Percentiles rank a stretch among this genome's conserved stretches.
Evolutionary conservation across 2,888 invertebrate genomes (phyloP).

Genomic region (Leptopilina myrica): DNA sequence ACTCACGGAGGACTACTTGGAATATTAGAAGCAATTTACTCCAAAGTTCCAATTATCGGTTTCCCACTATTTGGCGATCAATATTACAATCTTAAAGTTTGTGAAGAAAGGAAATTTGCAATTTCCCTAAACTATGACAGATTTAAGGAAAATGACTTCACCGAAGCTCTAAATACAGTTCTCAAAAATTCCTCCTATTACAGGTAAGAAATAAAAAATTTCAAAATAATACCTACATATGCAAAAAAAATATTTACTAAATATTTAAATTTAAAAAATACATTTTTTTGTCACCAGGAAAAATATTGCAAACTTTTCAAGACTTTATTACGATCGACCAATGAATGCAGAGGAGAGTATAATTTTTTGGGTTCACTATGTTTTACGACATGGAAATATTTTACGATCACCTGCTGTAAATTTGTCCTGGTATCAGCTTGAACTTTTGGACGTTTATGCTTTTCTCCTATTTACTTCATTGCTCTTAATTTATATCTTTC

Average conservation of each 20-base stretch:
- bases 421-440: slow-evolving; percentile 64
- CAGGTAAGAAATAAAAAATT: not conserved
- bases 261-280: too few species aligned
- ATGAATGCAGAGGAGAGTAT: not conserved
- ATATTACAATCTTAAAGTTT: slow-evolving; percentile 46
- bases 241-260: too few species aligned
- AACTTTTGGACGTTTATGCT: slow-evolving; percentile 63
- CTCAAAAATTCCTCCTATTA: slow-evolving; percentile 35
- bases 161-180: slow-evolving; percentile 1
- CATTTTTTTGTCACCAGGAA: not conserved
- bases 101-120: slow-evolving; percentile 49
- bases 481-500: not conserved
- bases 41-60: slow-evolving; percentile 66
- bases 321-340: slow-evolving; percentile 22
- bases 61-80: slow-evolving; percentile 70
- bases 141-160: slow-evolving; percentile 40
- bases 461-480: not conserved
- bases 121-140: slow-evolving; percentile 23
- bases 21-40: slow-evolving; percentile 64
- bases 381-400: slow-evolving; percentile 46
- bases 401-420: slow-evolving; percentile 62
- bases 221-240: too few species aligned
- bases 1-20: slow-evolving; percentile 70
- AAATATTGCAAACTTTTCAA: not conserved
- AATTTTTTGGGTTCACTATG: slow-evolving; percentile 46